Base-by-base conservation (phyloP, 2,113 vertebrate genomes). In the Entelurus aequoreus region DNA sequence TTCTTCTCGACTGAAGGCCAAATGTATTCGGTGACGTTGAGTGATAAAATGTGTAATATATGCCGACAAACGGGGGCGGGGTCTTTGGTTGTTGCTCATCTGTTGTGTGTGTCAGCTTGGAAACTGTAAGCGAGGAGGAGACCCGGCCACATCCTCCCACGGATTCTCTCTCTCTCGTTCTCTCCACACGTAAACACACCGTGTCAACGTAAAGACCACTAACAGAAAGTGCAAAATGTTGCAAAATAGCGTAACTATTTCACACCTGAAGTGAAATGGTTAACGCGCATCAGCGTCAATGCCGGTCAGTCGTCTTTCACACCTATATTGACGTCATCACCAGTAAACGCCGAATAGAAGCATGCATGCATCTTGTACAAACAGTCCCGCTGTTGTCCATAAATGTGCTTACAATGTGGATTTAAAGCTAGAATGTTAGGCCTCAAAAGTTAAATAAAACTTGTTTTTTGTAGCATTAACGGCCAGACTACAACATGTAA, bases 121-220 rank as follows among this genome's bases (percentile, higher is more conserved):
- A 90, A 90, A 90, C 71, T 85, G 5, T 74, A 57, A 75, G 72
- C 54, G 75, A 55, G 80, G 65, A 76, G 82, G 82, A 76, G 73
- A 67, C 74, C 76, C 28, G 28, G 28, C 28, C 77, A 81, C 76
- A 60, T 75, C 70, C 77, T 75, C 85, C 88, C 88, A 84, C 86
- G 85, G 87, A 89, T 91, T 89, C 81, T 80, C 84, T 88, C 65
- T 66, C 7, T 66, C 8, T 55, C 72, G 57, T 28, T n/a, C 52
- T 16, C 6, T 66, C 70, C 37, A 62, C 10, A n/a, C 15, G 35
- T 37, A 11, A 51, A 9, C 16, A 21, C 5, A n/a, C 16, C 9
- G 19, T 28, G 19, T 51, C 7, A 12, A 28, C 11, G 42, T 12
- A 46, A 28, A 28, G 28, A 28, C 28, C 28, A 28, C 28, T 28